phyloP scores from a whole-genome alignment of 2,113 vertebrate species.

The Xenus cinereus region DNA sequence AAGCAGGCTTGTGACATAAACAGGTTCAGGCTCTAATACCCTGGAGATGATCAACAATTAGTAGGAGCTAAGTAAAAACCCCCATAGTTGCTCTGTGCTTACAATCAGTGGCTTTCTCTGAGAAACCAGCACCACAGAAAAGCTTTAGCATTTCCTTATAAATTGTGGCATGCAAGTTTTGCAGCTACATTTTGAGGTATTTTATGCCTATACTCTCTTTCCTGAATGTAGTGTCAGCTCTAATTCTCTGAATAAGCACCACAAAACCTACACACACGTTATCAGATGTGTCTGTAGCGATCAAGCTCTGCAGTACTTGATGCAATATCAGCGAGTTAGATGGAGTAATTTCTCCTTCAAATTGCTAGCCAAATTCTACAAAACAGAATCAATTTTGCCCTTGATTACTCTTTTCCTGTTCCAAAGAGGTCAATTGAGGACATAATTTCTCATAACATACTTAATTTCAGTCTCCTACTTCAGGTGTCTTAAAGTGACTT shows the following conservation, averaged over 20 bases:
- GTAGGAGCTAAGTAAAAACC: neutral
- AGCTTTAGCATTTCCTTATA: neutral
- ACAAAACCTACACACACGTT: accelerated
- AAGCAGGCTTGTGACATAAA: slow-evolving; percentile 53
- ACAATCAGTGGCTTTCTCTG: neutral
- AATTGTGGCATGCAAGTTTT: neutral
- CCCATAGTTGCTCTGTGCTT: neutral
- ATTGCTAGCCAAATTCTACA: neutral
- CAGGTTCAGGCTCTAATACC: slow-evolving; percentile 7
- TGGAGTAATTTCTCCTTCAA: neutral
- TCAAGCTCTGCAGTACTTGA: neutral
- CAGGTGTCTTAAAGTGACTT: neutral
- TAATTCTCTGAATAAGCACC: neutral
- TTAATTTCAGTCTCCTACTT: neutral
- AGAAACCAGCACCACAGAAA: neutral
- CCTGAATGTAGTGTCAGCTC: neutral
- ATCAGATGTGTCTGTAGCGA: neutral
- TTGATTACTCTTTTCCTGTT: neutral
- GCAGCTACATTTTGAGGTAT: neutral
- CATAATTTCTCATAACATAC: neutral
- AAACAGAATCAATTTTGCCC: neutral
- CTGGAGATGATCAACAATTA: slow-evolving; percentile 35
- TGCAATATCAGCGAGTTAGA: neutral
- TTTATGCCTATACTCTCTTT: neutral
- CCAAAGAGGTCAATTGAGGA: neutral